Base-by-base conservation (phyloP, 2,888 invertebrate genomes). In the Hirtodrosophila duncani region DNA sequence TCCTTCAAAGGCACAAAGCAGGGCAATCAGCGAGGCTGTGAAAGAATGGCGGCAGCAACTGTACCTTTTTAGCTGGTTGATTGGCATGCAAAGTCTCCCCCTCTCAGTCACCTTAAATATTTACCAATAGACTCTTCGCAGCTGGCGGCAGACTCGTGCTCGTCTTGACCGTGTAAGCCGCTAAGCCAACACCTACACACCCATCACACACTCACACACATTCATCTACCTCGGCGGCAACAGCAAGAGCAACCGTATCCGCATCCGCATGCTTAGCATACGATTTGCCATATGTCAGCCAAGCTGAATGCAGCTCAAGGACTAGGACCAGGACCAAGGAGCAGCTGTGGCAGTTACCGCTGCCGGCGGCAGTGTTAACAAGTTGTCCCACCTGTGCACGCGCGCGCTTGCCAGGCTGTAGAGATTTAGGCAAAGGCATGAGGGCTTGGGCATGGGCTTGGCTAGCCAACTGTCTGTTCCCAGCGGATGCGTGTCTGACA, bases 181-280 rank as follows among this genome's bases (percentile, higher is more conserved):
- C 67, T 70, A 70, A 70, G 75, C 79, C 52, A 68, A 68, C 61
- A 55, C 48, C 43, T 51, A 65, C 68, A 55, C 52, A 63, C 50
- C 44, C 37, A 57, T 49, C 68, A 30, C 62, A 55, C 41, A 38
- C 43, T 7, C 18, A 17, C 51, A 38, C 49, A 61, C 31, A 21
- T 31, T 38, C 30, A 41, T 29, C 11, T 30, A 10, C 18, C n/a
- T 5, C 33, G 21, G 27, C 24, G 43, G 43, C 31, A n/a, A n/a
- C n/a, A n/a, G n/a, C n/a, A n/a, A n/a, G n/a, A n/a, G n/a, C n/a
- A n/a, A n/a, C n/a, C n/a, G n/a, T n/a, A n/a, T n/a, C n/a, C 29
- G 50, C 43, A 49, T 29, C 27, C 21, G 14, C 37, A 34, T 23
- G 29, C 27, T 23, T 29, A 29, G 36, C 20, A 29, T 37, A 55